These are phyloP conservation scores for Plumapathes pennacea DNA, from an alignment of 92 coral and sea anemone species.

Conservation along the genomic window DNA sequence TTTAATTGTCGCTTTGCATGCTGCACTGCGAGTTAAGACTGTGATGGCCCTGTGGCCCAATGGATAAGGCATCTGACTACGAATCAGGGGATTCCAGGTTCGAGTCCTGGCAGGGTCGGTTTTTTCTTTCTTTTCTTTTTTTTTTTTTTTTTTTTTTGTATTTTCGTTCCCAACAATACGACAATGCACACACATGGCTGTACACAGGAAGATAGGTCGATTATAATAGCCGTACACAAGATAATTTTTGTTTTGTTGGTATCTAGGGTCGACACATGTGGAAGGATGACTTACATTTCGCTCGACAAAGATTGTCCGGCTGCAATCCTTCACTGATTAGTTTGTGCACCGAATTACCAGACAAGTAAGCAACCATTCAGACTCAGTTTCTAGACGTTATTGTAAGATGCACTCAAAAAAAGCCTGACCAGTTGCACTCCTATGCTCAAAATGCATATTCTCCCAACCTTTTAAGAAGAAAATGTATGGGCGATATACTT, in stretches of 20 bases:
- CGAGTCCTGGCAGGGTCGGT: slow-evolving; percentile 98
- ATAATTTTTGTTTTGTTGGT: slow-evolving; percentile 3
- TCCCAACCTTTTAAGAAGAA: no score
- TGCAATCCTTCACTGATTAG: slow-evolving; percentile 83
- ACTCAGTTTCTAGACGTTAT: neutral
- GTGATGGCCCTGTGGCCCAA: slow-evolving; percentile 95
- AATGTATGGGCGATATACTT: no score
- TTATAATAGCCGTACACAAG: neutral
- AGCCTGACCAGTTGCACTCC: neutral
- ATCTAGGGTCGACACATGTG: slow-evolving; percentile 79
- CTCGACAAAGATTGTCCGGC: slow-evolving; percentile 86
- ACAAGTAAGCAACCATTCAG: slow-evolving; percentile 44
- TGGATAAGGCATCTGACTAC: slow-evolving; percentile 99
- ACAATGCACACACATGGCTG: no score
- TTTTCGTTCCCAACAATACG: no score
- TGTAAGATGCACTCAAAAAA: neutral
- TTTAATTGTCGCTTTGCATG: no score
- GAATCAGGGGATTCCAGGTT: slow-evolving; percentile 99
- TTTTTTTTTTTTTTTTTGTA: no score
- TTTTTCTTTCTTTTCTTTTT: neutral
- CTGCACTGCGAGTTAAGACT: no score
- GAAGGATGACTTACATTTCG: slow-evolving; percentile 91
- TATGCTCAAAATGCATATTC: no score
- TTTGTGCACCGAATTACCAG: slow-evolving; percentile 73
- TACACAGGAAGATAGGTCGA: no score